A percentile compares a stretch with the other conserved stretches of the same genome.
These are phyloP conservation scores for Alligator sinensis DNA, from an alignment of 2,113 vertebrate species.

Conservation along the genomic window DNA sequence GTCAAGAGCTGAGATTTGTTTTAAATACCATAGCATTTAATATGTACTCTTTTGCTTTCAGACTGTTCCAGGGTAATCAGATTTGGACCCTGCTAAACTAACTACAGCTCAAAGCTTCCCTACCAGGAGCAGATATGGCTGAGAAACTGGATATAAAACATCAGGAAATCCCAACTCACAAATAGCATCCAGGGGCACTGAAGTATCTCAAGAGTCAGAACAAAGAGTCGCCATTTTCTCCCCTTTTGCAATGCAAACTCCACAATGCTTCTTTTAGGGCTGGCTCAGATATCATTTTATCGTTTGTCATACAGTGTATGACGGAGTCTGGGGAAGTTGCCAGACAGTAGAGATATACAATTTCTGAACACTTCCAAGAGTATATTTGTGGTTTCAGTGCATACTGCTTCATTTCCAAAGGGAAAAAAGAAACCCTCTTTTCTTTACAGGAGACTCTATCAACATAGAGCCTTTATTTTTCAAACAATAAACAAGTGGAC, in stretches of 20 bases:
- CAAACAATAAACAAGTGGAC: not conserved
- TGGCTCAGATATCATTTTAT: accelerated
- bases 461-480: accelerated
- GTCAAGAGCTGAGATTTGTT: not conserved
- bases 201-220: not conserved
- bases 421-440: not conserved
- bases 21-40: not conserved
- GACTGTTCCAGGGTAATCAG: not conserved
- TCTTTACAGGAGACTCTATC: accelerated
- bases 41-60: not conserved
- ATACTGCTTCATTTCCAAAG: accelerated
- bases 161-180: not conserved
- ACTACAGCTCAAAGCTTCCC: not conserved
- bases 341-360: not conserved
- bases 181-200: not conserved
- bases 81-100: not conserved
- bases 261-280: accelerated
- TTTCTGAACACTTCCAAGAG: accelerated
- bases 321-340: not conserved
- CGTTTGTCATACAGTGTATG: accelerated
- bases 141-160: not conserved
- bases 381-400: accelerated
- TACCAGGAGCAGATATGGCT: not conserved
- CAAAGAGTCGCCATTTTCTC: accelerated
- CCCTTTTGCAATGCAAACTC: accelerated